Percentiles rank a stretch among this genome's conserved stretches.
Evolutionary conservation across 2,888 invertebrate genomes (phyloP).

Genomic region (Lacanobia oleracea): DNA sequence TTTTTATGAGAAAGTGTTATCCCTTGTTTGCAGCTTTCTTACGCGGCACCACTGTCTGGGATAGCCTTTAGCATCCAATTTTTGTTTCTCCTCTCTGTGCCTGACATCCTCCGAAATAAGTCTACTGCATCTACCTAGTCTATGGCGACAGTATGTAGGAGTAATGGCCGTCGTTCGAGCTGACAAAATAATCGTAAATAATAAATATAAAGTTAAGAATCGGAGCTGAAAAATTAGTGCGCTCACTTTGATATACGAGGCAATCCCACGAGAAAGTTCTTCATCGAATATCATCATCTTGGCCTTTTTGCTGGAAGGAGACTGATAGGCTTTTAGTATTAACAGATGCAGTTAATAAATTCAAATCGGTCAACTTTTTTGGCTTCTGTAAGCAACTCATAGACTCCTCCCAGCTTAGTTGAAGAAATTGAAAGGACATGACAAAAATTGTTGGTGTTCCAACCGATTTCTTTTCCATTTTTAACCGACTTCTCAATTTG

Average conservation of each 20-base stretch:
- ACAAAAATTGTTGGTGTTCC: too few species aligned
- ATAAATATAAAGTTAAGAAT: constrained; percentile 50
- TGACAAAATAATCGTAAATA: constrained; percentile 65
- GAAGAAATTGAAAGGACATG: background rate
- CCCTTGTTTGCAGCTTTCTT: too few species aligned
- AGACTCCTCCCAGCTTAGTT: too few species aligned
- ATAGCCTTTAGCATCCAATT: too few species aligned
- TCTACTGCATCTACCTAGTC: constrained; percentile 20
- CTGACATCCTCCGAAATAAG: background rate
- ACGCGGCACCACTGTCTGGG: too few species aligned
- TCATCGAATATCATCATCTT: constrained; percentile 5
- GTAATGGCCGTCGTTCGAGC: constrained; percentile 51
- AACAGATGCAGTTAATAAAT: background rate
- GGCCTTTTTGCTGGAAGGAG: background rate
- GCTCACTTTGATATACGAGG: constrained; percentile 44
- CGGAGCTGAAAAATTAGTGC: constrained; percentile 44
- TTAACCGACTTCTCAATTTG: too few species aligned
- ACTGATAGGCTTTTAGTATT: background rate
- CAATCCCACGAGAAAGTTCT: constrained; percentile 38
- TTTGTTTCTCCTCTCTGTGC: background rate
- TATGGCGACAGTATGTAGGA: constrained; percentile 42
- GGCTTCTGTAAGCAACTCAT: background rate
- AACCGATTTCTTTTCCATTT: too few species aligned
- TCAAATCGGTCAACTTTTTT: background rate
- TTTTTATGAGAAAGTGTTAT: too few species aligned